Base-by-base conservation (phyloP, 1,140 invertebrate genomes). In the Cotesia chilonis region DNA sequence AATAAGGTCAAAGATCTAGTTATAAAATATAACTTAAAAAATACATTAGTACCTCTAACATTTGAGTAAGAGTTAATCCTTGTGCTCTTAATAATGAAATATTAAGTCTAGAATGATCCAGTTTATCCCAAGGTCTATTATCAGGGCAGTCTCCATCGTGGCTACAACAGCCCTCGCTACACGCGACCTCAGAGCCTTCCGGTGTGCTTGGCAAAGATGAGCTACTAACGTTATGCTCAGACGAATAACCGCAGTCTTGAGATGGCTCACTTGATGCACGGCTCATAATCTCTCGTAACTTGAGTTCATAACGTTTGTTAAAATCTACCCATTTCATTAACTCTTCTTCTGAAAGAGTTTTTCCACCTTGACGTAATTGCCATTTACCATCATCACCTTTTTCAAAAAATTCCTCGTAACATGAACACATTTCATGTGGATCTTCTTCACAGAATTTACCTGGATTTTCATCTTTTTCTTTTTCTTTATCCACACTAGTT, bases 241-340 rank as follows among this genome's bases (percentile, higher is more conserved):
- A 95, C 20, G 92, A 93, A 81, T 95, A 95, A 41, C 94, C 94
- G 81, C 92, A 94, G 83, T 96, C 94, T 80, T 93, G 92, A n/a
- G 91, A 92, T 77, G 90, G 90, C 78, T 93, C 92, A 77, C 89
- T 91, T 2, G 88, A 89, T 14, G 88, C 90, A 76, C 90, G 88
- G 71, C 88, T 88, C 70, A 87, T 87, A 66, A 84, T 80, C 20
- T 82, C 78, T n/a, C 77, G 70, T 38, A 80, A 75, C 72, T 83
- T 82, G 7, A 80, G 81, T 73, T 83, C 81, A 12, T 83, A 82
- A 57, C 81, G 80, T 68, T 84, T 84, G 17, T 84, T 83, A 75
- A 86, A 79, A 59, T 83, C 82, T 70, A 85, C 74, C 84, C 83
- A 86, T 63, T 78, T 14, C 80, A 82, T 37, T 76, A 78, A 70